Conservation (phyloP, 2,797 vertebrate genomes). For the Accipiter fasciatus region DNA sequence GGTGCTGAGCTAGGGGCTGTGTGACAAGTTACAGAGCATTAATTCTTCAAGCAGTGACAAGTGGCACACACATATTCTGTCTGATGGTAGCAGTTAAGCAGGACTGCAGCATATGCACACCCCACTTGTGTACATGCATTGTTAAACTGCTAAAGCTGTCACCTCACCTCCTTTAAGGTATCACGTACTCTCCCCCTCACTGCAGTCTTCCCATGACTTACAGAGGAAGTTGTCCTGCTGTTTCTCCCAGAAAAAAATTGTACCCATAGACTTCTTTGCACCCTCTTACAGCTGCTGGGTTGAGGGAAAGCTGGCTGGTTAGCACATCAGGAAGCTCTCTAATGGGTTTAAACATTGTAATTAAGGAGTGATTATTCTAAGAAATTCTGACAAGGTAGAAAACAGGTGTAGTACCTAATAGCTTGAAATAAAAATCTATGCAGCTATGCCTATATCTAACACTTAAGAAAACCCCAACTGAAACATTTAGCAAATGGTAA, state of each 20-base stretch:
- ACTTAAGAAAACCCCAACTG: not conserved
- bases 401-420: not conserved
- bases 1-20: not conserved
- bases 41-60: not conserved
- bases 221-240: not conserved
- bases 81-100: not conserved
- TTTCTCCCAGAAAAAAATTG: not conserved
- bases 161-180: not conserved
- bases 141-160: not conserved
- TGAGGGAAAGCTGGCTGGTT: not conserved
- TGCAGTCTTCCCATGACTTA: not conserved
- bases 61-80: not conserved
- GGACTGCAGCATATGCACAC: not conserved
- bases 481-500: not conserved
- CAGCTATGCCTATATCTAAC: not conserved
- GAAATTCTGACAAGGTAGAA: not conserved
- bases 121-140: not conserved
- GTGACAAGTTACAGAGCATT: not conserved
- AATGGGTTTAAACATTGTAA: not conserved
- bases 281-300: not conserved
- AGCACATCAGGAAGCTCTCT: not conserved
- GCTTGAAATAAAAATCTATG: not conserved
- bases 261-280: not conserved
- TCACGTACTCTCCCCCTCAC: accelerated
- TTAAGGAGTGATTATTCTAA: not conserved